These are phyloP conservation scores for Trichonephila inaurata DNA, from an alignment of 1,140 invertebrate species.

Conservation along the genomic window DNA sequence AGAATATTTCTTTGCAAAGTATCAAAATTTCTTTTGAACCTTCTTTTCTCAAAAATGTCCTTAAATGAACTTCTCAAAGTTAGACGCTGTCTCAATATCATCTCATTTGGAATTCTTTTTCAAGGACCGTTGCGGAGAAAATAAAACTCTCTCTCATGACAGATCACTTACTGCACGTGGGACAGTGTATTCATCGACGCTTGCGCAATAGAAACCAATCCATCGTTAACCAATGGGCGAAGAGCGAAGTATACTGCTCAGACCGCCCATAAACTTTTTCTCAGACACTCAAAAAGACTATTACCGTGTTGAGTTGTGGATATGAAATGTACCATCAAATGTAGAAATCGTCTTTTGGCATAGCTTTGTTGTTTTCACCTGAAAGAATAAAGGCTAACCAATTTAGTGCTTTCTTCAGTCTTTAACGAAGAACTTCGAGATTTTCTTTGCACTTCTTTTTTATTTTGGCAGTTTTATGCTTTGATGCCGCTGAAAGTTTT, in stretches of 20 bases:
- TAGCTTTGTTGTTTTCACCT: background rate
- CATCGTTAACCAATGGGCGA: constrained; percentile 30
- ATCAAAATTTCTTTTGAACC: background rate
- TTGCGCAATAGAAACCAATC: background rate
- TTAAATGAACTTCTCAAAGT: background rate
- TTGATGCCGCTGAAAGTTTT: constrained; percentile 12
- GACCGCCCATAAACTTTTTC: constrained; percentile 64
- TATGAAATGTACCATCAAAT: constrained; percentile 36
- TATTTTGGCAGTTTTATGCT: background rate
- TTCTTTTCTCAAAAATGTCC: background rate
- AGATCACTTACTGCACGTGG: constrained; percentile 19
- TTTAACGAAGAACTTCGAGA: background rate
- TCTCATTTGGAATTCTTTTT: constrained; percentile 7
- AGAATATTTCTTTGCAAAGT: too few species aligned
- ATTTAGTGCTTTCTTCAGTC: background rate
- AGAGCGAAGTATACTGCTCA: constrained; percentile 18
- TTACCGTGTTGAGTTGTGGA: constrained; percentile 30
- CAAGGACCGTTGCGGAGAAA: background rate
- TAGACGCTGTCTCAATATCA: background rate
- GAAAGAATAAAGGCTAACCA: background rate
- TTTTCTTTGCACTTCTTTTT: background rate
- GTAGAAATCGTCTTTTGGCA: background rate
- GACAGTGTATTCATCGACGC: background rate
- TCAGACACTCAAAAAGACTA: constrained; percentile 59
- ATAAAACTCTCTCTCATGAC: background rate